A percentile compares a stretch with the other conserved stretches of the same genome.
phyloP scores from a whole-genome alignment of 1,140 invertebrate species.

The Diprion similis region DNA sequence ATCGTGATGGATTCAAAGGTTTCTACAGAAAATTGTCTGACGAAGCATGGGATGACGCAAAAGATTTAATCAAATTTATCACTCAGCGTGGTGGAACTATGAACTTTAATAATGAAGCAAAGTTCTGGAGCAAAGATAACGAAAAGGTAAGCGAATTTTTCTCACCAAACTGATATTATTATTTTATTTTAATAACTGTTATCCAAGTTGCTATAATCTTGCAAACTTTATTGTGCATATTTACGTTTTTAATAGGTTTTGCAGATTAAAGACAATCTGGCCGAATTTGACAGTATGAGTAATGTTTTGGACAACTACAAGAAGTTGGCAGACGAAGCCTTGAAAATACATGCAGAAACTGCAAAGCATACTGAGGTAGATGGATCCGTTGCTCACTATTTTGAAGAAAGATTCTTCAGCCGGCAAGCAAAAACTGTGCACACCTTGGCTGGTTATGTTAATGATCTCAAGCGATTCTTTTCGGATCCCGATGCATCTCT shows the following conservation, averaged over 20 bases:
- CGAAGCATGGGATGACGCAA: constrained; percentile 74
- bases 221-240: constrained; percentile 4
- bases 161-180: constrained; percentile 17
- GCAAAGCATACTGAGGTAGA: constrained; percentile 46
- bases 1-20: constrained; percentile 78
- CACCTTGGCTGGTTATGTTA: constrained; percentile 73
- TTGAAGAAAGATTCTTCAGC: constrained; percentile 78
- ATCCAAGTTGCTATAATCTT: neutral
- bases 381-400: constrained; percentile 67
- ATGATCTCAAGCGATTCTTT: constrained; percentile 74
- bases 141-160: constrained; percentile 18
- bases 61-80: constrained; percentile 79
- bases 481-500: constrained; percentile 67
- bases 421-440: constrained; percentile 72
- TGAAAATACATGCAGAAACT: constrained; percentile 67
- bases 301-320: constrained; percentile 79
- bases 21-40: constrained; percentile 79
- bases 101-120: constrained; percentile 54
- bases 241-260: constrained; percentile 18
- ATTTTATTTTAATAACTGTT: constrained; percentile 10
- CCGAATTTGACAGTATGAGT: constrained; percentile 68
- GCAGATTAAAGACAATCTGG: constrained; percentile 39
- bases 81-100: constrained; percentile 72
- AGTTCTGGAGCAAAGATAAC: constrained; percentile 42
- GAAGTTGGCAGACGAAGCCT: constrained; percentile 70